A percentile compares a stretch with the other conserved stretches of the same genome.
phyloP scores from a whole-genome alignment of 2,113 vertebrate species.

The Cepphus grylle region DNA sequence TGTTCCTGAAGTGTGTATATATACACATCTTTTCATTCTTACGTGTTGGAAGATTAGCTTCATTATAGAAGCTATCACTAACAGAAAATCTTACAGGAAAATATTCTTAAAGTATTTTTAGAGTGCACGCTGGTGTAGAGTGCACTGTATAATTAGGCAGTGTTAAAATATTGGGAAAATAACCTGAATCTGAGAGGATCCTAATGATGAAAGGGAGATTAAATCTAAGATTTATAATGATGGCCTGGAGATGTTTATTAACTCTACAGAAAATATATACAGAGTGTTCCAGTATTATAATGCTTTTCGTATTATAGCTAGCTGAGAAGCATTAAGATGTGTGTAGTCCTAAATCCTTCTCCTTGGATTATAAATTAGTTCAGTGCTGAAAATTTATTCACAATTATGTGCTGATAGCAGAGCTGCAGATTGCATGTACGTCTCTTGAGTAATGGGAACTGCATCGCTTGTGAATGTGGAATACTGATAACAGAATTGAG shows the following conservation, averaged over 20 bases:
- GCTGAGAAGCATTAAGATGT: not conserved
- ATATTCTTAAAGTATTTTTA: not conserved
- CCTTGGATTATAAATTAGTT: constrained; percentile 8
- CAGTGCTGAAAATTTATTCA: not conserved
- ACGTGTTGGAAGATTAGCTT: not conserved
- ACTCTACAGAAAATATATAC: not conserved
- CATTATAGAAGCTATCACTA: not conserved
- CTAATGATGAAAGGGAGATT: not conserved
- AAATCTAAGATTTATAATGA: constrained; percentile 1
- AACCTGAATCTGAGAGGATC: not conserved
- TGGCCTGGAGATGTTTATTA: not conserved
- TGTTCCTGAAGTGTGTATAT: not conserved
- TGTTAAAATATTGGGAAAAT: not conserved
- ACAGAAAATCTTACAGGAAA: not conserved
- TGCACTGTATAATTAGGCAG: not conserved
- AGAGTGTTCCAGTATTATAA: not conserved
- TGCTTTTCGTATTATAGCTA: not conserved
- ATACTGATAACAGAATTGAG: not conserved
- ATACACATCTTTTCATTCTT: not conserved
- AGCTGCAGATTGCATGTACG: not conserved
- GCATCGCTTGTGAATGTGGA: not conserved
- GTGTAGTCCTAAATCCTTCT: not conserved
- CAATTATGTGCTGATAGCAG: not conserved
- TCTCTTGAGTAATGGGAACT: not conserved
- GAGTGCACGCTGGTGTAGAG: not conserved